Conservation (phyloP, 1,140 invertebrate genomes). For the Lerema accius region DNA sequence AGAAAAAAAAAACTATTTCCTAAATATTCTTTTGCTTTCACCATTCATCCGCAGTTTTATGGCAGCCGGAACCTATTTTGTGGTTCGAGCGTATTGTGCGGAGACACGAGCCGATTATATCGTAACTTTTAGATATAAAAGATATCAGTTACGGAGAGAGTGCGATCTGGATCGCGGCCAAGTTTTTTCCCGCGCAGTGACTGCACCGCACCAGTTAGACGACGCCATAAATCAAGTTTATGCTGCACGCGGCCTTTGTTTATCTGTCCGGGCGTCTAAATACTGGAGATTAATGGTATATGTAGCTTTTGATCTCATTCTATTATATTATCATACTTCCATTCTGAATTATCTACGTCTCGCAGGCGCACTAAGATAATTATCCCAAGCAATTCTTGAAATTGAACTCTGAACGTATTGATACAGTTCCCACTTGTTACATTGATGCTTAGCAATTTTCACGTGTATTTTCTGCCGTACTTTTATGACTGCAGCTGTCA, state of each 20-base stretch:
- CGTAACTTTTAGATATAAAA: slow-evolving; percentile 32
- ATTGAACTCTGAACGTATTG: too few relatives aligned
- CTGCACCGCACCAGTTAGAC: slow-evolving; percentile 10
- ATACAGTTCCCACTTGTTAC: too few relatives aligned
- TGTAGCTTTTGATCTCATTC: neutral
- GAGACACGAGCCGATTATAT: slow-evolving; percentile 15
- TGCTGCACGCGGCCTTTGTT: slow-evolving; percentile 1
- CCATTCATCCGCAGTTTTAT: neutral
- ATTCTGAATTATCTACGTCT: too few relatives aligned
- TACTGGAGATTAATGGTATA: neutral
- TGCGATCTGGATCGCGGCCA: slow-evolving; percentile 19
- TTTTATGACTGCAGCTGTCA: neutral
- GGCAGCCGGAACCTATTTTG: neutral
- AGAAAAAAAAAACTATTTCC: too few relatives aligned
- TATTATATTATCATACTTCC: neutral
- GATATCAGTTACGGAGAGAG: slow-evolving; percentile 19
- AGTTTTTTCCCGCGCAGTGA: slow-evolving; percentile 21
- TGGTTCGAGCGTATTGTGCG: neutral
- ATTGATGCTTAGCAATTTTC: too few relatives aligned
- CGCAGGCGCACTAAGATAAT: too few relatives aligned
- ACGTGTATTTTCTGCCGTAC: too few relatives aligned
- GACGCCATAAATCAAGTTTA: slow-evolving; percentile 18
- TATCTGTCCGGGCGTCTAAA: slow-evolving; percentile 10
- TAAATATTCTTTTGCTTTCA: too few relatives aligned
- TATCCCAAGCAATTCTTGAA: too few relatives aligned